Conservation (phyloP, 1,140 invertebrate species). For the Dendrolimus kikuchii region DNA sequence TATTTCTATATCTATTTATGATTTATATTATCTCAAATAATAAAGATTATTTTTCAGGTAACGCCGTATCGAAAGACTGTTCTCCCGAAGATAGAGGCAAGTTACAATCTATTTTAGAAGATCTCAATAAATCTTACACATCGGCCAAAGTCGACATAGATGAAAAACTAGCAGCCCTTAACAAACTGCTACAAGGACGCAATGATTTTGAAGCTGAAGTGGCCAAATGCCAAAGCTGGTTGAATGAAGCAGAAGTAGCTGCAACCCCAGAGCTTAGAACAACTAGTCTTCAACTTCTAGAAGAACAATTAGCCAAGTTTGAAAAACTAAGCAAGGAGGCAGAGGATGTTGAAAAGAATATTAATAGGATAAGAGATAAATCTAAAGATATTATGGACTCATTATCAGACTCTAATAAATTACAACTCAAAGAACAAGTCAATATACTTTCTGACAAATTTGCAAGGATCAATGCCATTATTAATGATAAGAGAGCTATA, state of each 20-base stretch:
- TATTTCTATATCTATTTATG: too few relatives aligned
- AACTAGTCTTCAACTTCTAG: slow-evolving; percentile 83
- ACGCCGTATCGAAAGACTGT: slow-evolving; percentile 85
- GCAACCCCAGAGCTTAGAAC: slow-evolving; percentile 84
- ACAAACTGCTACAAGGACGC: slow-evolving; percentile 82
- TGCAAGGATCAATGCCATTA: slow-evolving; percentile 79
- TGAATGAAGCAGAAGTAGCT: slow-evolving; percentile 90
- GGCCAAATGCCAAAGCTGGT: slow-evolving; percentile 86
- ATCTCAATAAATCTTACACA: slow-evolving; percentile 79
- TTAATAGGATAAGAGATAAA: slow-evolving; percentile 83
- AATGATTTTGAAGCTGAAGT: slow-evolving; percentile 86
- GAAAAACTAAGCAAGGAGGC: slow-evolving; percentile 85
- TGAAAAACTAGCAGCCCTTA: slow-evolving; percentile 81
- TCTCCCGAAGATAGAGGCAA: slow-evolving; percentile 79
- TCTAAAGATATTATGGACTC: slow-evolving; percentile 86
- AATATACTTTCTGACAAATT: slow-evolving; percentile 85
- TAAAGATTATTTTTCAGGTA: slow-evolving; percentile 16
- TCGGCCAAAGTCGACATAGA: slow-evolving; percentile 80
- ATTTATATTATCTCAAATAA: too few relatives aligned
- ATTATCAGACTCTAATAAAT: slow-evolving; percentile 88
- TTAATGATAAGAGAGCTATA: slow-evolving; percentile 81
- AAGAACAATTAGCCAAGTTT: slow-evolving; percentile 90
- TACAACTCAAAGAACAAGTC: slow-evolving; percentile 84
- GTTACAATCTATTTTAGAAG: slow-evolving; percentile 78
- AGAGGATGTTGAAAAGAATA: slow-evolving; percentile 78